phyloP scores from a whole-genome alignment of 2,888 invertebrate species.

The Drosophila kanekoi region DNA sequence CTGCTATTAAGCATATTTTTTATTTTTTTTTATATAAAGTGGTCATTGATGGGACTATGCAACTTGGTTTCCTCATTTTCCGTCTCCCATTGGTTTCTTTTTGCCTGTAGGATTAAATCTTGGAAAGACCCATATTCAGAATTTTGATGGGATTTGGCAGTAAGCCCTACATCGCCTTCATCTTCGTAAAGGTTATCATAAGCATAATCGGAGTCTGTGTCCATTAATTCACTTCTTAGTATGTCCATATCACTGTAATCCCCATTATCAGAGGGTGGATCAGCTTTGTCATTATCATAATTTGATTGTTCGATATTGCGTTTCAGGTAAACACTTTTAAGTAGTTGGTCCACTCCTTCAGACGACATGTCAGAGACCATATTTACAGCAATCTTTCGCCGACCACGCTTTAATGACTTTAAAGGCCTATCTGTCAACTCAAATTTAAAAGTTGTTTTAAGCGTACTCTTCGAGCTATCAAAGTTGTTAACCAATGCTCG shows the following conservation, averaged over 20 bases:
- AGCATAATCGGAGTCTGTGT: slow-evolving; percentile 64
- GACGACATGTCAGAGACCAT: slow-evolving; percentile 80
- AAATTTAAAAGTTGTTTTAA: slow-evolving; percentile 76
- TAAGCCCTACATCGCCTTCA: slow-evolving; percentile 68
- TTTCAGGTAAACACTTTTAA: slow-evolving; percentile 71
- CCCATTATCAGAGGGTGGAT: slow-evolving; percentile 35
- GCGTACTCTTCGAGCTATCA: slow-evolving; percentile 53
- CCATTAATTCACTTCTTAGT: slow-evolving; percentile 10
- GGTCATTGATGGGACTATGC: slow-evolving; percentile 52
- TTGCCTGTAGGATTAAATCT: slow-evolving; percentile 78
- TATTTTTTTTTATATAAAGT: slow-evolving; percentile 56
- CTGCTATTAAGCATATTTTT: not conserved
- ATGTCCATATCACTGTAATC: slow-evolving; percentile 51
- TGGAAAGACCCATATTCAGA: slow-evolving; percentile 78
- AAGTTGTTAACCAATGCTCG: slow-evolving; percentile 55
- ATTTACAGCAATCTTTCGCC: slow-evolving; percentile 74
- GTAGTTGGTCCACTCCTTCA: slow-evolving; percentile 69
- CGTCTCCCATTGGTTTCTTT: slow-evolving; percentile 67
- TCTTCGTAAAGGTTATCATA: slow-evolving; percentile 81
- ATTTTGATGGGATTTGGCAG: slow-evolving; percentile 68
- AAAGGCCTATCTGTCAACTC: slow-evolving; percentile 61
- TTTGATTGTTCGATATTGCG: slow-evolving; percentile 53
- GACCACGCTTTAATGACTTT: slow-evolving; percentile 63
- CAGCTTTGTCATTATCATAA: slow-evolving; percentile 22
- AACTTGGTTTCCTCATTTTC: slow-evolving; percentile 75